A percentile compares a stretch with the other conserved stretches of the same genome.
Evolutionary conservation across 2,797 vertebrate genomes (phyloP).

Genomic region (Melopsittacus undulatus): DNA sequence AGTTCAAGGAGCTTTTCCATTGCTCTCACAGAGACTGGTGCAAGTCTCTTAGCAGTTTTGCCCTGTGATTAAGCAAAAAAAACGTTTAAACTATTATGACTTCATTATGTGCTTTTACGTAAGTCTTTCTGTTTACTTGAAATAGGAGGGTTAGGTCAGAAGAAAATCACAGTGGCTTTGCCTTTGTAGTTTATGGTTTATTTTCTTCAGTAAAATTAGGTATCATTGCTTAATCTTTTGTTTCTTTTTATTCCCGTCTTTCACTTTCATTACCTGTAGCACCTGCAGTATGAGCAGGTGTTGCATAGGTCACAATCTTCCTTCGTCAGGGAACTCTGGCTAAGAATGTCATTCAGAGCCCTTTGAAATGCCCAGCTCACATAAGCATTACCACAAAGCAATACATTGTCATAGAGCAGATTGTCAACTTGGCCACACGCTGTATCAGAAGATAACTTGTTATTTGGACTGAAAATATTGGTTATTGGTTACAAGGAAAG

Average conservation of each 20-base stretch:
- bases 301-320: fast-evolving
- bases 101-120: background rate
- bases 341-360: background rate
- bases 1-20: background rate
- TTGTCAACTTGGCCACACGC: background rate
- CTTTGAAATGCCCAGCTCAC: background rate
- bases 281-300: background rate
- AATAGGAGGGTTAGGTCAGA: background rate
- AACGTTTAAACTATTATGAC: background rate
- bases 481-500: background rate
- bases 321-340: background rate
- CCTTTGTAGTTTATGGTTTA: background rate
- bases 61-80: background rate
- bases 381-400: background rate
- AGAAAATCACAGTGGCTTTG: background rate
- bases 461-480: background rate
- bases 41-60: background rate
- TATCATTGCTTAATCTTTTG: background rate
- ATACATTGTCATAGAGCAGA: background rate
- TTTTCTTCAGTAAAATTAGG: background rate
- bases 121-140: background rate
- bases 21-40: background rate
- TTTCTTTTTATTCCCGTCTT: background rate
- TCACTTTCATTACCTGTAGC: background rate
- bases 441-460: background rate